Percentiles rank a stretch among this genome's conserved stretches.
These are phyloP conservation scores for Anoura caudifer DNA, from an alignment of 2,113 vertebrate genomes.

Conservation along the genomic window DNA sequence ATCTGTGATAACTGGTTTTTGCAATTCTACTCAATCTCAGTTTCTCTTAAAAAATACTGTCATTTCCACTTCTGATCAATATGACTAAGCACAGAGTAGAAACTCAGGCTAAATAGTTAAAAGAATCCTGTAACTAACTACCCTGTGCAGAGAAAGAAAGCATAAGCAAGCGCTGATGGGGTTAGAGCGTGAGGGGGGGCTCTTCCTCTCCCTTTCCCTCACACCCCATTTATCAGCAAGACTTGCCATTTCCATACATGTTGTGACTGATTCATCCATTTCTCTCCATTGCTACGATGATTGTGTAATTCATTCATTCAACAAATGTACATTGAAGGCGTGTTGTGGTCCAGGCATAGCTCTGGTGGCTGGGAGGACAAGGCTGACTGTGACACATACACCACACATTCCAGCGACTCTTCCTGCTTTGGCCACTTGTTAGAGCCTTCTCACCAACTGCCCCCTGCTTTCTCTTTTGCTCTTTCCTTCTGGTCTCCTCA, in stretches of 20 bases:
- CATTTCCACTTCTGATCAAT: conserved; percentile 43
- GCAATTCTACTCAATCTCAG: conserved; percentile 45
- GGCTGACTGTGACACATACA: not conserved
- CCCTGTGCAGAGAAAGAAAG: not conserved
- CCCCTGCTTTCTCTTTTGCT: not conserved
- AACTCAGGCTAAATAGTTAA: not conserved
- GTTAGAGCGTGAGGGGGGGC: not conserved
- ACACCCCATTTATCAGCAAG: not conserved
- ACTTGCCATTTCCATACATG: not conserved
- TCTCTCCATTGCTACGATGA: not conserved
- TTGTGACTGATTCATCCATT: not conserved
- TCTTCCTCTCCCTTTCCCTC: not conserved
- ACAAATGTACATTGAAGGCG: not conserved
- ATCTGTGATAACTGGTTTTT: conserved; percentile 31
- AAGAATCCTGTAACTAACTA: not conserved
- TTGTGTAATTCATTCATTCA: not conserved
- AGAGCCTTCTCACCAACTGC: not conserved
- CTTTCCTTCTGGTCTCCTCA: not conserved
- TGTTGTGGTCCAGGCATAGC: not conserved
- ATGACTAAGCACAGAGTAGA: conserved; percentile 44
- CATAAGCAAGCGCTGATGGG: accelerated
- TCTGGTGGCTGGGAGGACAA: not conserved
- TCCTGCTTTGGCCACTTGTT: not conserved
- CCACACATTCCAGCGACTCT: not conserved
- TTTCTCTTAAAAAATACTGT: conserved; percentile 63